Evolutionary conservation across 1,140 invertebrate species (phyloP), one percentile per base, ranked within the genome.

Genomic region (Sipha flava): DNA sequence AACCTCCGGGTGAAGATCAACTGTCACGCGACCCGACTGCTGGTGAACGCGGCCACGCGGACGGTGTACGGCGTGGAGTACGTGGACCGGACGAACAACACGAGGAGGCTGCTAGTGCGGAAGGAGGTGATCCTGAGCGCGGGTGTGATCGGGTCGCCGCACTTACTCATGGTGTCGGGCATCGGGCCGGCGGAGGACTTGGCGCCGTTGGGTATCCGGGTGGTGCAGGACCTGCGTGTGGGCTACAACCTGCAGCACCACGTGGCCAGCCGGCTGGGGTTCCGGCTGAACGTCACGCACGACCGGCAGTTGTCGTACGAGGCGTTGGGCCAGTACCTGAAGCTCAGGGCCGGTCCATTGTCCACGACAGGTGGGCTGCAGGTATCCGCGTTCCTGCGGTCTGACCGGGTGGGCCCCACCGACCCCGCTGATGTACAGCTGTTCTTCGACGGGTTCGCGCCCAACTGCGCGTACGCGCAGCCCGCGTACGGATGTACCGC

Each of bases 161-260:
- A 94, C 81, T 84, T 96, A 31, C 85, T 96, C 62, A 94, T 96
- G 93, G 83, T 96, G 0, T 95, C 93, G 0, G 95, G 95, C 1
- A 88, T 96, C 59, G 95, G 94, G 1, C 94, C 93, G 0, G 88
- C 87, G 43, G 87, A 91, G 5, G 92, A 96, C 80, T 86, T 96
- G 7, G 84, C 86, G 59, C 85, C 91, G 40, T 85, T 92, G 29
- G 89, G 90, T 12, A 92, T 94, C 34, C 87, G 88, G 5, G 88
- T 93, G 0, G 81, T 94, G 0, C 90, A 89, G 82, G 89, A 95
- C 85, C 86, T 81, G 26, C 43, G 87, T 0, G 88, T 89, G 4
- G 92, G 92, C 0, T 88, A 92, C 81, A 93, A 93, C 84, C 85
- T 93, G 7, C 85, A 87, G 31, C 75, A 79, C 6, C 79, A 81